These are phyloP conservation scores for Argyrosomus regius DNA, from an alignment of 2,797 vertebrate genomes.

Conservation along the genomic window DNA sequence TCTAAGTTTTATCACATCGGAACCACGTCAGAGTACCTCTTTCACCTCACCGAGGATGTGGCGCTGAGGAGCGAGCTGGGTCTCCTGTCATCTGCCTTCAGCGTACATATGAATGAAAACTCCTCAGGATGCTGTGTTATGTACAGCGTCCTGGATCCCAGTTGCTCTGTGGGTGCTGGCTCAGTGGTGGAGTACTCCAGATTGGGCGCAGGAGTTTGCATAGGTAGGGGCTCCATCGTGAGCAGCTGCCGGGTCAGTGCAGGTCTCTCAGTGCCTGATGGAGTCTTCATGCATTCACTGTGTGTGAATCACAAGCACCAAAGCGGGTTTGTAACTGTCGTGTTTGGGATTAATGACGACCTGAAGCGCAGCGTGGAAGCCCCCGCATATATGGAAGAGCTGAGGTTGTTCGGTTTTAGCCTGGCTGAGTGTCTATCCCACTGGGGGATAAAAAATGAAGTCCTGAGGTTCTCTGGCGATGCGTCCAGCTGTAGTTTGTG, in stretches of 20 bases:
- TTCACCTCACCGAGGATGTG: conserved; percentile 87
- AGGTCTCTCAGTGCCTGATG: conserved; percentile 81
- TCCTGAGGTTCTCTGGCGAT: conserved; percentile 86
- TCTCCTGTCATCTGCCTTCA: conserved; percentile 87
- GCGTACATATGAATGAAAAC: conserved; percentile 60
- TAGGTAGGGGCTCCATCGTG: conserved; percentile 88
- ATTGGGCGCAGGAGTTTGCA: conserved; percentile 82
- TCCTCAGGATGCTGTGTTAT: conserved; percentile 83
- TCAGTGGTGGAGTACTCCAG: conserved; percentile 92
- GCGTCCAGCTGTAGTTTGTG: conserved; percentile 86
- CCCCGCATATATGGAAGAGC: conserved; percentile 69
- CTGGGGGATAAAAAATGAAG: conserved; percentile 86
- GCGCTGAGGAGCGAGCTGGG: conserved; percentile 87
- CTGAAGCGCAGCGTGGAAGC: conserved; percentile 84
- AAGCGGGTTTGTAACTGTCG: conserved; percentile 85
- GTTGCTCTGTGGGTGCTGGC: conserved; percentile 81
- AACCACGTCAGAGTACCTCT: conserved; percentile 91
- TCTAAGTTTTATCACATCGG: conserved; percentile 97
- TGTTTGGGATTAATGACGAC: conserved; percentile 87
- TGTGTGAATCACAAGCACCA: conserved; percentile 77
- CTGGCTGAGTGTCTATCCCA: conserved; percentile 83
- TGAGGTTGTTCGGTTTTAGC: conserved; percentile 85
- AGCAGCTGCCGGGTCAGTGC: conserved; percentile 85
- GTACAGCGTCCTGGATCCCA: conserved; percentile 86
- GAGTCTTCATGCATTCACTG: conserved; percentile 90